phyloP scores from a whole-genome alignment of 2,888 invertebrate species.

The Zygaena filipendulae region DNA sequence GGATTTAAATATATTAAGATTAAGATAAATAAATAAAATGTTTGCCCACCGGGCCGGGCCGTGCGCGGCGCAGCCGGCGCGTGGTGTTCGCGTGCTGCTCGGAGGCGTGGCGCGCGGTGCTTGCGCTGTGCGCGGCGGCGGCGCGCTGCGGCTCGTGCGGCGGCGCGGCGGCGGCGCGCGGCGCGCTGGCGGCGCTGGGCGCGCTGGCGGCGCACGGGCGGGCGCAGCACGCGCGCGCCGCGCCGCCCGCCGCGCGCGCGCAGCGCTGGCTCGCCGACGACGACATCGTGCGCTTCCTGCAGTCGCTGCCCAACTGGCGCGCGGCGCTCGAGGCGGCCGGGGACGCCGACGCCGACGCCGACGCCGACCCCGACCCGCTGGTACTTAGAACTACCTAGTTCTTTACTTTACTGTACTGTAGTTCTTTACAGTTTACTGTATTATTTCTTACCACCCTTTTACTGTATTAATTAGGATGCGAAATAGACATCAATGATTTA shows the following conservation, averaged over 20 bases:
- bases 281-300: conserved; percentile 92
- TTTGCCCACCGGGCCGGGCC: conserved; percentile 2
- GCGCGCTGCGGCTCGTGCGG: conserved; percentile 27
- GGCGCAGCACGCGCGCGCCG: conserved; percentile 21
- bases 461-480: too few relatives aligned
- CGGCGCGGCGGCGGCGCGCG: conserved; percentile 26
- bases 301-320: conserved; percentile 67
- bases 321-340: conserved; percentile 20
- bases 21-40: too few relatives aligned
- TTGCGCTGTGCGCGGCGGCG: conserved; percentile 19
- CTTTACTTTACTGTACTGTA: too few relatives aligned
- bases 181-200: conserved; percentile 24
- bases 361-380: too few relatives aligned
- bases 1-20: too few relatives aligned
- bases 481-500: too few relatives aligned
- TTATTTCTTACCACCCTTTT: too few relatives aligned
- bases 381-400: too few relatives aligned
- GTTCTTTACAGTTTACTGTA: too few relatives aligned
- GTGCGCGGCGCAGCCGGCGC: conserved; percentile 41
- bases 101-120: conserved; percentile 30
- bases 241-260: conserved; percentile 24
- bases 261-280: conserved; percentile 87
- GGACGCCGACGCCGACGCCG: conserved; percentile 19
- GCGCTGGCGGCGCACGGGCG: conserved; percentile 26
- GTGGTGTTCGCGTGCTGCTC: conserved; percentile 36